Evolutionary conservation across 2,888 invertebrate species (phyloP).

Genomic region (Nematopogon swammerdamellus): DNA sequence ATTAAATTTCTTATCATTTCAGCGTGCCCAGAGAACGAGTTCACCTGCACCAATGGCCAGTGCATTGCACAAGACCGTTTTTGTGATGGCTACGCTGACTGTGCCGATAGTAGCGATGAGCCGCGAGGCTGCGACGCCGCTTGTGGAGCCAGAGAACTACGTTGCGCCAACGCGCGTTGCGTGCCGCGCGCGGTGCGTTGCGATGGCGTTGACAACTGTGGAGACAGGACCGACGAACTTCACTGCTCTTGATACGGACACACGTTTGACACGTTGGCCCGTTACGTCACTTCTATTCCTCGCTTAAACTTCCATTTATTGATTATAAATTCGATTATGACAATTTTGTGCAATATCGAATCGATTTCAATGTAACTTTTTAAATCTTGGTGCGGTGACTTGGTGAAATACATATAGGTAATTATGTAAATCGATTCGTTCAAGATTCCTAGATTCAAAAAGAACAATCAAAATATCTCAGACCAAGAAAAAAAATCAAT

Average conservation of each 20-base stretch:
- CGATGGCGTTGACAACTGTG: conserved; percentile 64
- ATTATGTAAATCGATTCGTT: too few species aligned
- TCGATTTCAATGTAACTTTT: too few species aligned
- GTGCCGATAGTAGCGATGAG: conserved; percentile 67
- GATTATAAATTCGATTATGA: too few species aligned
- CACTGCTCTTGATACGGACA: conserved; percentile 24
- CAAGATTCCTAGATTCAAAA: too few species aligned
- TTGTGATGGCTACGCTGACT: conserved; percentile 68
- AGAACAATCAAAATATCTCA: too few species aligned
- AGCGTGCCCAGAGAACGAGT: conserved; percentile 47
- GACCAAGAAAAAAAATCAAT: too few species aligned
- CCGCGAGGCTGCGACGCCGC: conserved; percentile 53
- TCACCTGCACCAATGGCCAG: conserved; percentile 60
- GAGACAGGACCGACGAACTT: conserved; percentile 66
- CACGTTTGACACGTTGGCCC: neutral
- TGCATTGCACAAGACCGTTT: conserved; percentile 63
- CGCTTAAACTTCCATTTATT: too few species aligned
- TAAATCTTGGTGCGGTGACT: too few species aligned
- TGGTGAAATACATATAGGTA: too few species aligned
- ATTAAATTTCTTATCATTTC: too few species aligned
- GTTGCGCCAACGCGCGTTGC: conserved; percentile 56
- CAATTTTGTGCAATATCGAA: too few species aligned
- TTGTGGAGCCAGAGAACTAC: conserved; percentile 50
- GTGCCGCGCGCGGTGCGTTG: conserved; percentile 59
- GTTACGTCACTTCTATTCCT: too few species aligned